Evolutionary conservation across 2,888 invertebrate genomes (phyloP).

Genomic region (Agrilus biguttatus): DNA sequence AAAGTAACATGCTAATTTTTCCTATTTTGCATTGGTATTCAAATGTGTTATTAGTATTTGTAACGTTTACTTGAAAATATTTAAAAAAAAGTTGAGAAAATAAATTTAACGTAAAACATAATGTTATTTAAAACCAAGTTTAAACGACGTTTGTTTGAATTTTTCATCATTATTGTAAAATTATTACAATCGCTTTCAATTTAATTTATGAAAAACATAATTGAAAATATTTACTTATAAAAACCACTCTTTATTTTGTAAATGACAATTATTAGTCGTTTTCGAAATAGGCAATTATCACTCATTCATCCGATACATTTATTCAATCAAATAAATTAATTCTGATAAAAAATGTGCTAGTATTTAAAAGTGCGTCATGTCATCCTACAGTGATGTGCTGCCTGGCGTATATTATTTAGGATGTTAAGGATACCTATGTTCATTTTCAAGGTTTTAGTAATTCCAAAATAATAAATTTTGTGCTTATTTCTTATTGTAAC

Average conservation of each 20-base stretch:
- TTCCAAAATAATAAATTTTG: too few relatives aligned
- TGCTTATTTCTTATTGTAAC: too few relatives aligned
- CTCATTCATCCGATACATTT: constrained; percentile 6
- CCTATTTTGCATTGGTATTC: constrained; percentile 49
- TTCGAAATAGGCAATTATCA: too few relatives aligned
- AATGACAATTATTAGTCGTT: too few relatives aligned
- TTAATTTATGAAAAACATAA: background rate
- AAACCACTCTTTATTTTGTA: background rate
- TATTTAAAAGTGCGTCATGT: constrained; percentile 31
- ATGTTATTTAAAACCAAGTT: too few relatives aligned
- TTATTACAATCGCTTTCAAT: too few relatives aligned
- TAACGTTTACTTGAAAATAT: too few relatives aligned
- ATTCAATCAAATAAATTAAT: constrained; percentile 25
- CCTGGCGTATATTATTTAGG: constrained; percentile 21
- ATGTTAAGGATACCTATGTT: constrained; percentile 9
- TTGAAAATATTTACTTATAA: background rate
- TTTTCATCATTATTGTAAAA: too few relatives aligned
- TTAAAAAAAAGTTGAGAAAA: too few relatives aligned
- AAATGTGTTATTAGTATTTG: constrained; percentile 37
- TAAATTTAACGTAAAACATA: too few relatives aligned
- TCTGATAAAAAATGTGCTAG: constrained; percentile 29
- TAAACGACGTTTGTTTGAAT: too few relatives aligned
- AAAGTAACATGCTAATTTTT: constrained; percentile 2
- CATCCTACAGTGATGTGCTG: constrained; percentile 33
- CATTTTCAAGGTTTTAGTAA: too few relatives aligned